Conservation (phyloP, 2,797 vertebrate species). For the Streptopelia turtur region DNA sequence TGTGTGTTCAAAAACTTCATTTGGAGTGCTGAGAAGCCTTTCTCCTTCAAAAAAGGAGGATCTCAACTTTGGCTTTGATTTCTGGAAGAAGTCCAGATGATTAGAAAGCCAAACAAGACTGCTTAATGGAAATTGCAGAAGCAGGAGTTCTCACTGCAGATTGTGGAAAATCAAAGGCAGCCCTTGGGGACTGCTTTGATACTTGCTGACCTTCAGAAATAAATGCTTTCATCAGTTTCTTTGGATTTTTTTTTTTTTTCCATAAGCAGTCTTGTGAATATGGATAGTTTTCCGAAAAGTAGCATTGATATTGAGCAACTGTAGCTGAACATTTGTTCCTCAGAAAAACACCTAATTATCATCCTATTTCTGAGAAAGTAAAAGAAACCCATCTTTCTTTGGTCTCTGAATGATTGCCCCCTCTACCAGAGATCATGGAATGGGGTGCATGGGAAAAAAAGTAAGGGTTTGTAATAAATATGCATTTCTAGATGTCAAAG, state of each 20-base stretch:
- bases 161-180: constrained; percentile 43
- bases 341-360: neutral
- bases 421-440: neutral
- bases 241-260: neutral
- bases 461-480: neutral
- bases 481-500: neutral
- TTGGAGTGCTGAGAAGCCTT: neutral
- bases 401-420: neutral
- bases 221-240: constrained; percentile 34
- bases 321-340: neutral
- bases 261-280: neutral
- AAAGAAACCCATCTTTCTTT: neutral
- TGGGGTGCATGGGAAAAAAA: neutral
- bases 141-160: constrained; percentile 34
- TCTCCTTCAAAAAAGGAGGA: constrained; percentile 43
- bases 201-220: constrained; percentile 58
- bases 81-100: constrained; percentile 59
- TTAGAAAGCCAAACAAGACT: constrained; percentile 59
- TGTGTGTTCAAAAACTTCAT: neutral
- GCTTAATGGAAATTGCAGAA: constrained; percentile 60
- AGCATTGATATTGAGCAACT: neutral
- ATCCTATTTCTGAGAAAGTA: neutral
- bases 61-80: constrained; percentile 26
- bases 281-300: neutral
- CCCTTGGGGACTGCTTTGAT: constrained; percentile 25